Base-by-base conservation (phyloP, 2,113 vertebrate genomes). In the Todiramphus saurophagus region DNA sequence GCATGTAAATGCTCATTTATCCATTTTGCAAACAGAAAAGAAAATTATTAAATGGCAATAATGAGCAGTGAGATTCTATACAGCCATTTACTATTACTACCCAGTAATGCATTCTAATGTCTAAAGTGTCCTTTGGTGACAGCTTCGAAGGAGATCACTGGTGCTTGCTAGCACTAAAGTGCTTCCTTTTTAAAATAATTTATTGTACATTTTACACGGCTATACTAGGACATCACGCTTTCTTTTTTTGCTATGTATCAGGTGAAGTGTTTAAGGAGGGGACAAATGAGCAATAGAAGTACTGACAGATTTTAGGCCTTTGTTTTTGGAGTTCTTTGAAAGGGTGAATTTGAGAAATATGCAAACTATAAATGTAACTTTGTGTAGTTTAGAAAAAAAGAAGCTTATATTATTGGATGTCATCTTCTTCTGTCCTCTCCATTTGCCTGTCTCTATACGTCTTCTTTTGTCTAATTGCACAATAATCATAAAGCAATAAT, bases 381-480 rank as follows among this genome's bases (percentile, higher is more conserved):
- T 55, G n/a, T 48, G 31, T 48, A 48, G 35, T 58, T 27, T 82
- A 70, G 43, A 78, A 74, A 81, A 81, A 84, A 69, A 55, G 3
- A 39, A 33, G 55, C 19, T 76, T 72, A 75, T 63, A 59, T 92
- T 94, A 94, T 79, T 82, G 69, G n/a, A 53, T 94, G 89, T 93
- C 50, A 85, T 74, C 10, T 0, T 87, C 68, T 58, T 93, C 72
- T 70, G 43, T 76, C 51, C 64, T 74, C 51, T 91, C 68, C 8
- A n/a, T 67, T 83, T 90, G 24, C 55, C 75, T 70, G 18, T 80
- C 64, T 86, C 58, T 48, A 4, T 66, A 59, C 58, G 30, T 79
- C 80, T 90, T 82, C 67, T 96, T 94, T 94, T 96, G 96, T 90
- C 76, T 96, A 95, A 88, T 83, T 96, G 81, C 59, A 87, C 78